Evolutionary conservation across 2,113 vertebrate genomes (phyloP), one percentile per base, ranked within the genome.

Genomic region (Phalacrocorax aristotelis): DNA sequence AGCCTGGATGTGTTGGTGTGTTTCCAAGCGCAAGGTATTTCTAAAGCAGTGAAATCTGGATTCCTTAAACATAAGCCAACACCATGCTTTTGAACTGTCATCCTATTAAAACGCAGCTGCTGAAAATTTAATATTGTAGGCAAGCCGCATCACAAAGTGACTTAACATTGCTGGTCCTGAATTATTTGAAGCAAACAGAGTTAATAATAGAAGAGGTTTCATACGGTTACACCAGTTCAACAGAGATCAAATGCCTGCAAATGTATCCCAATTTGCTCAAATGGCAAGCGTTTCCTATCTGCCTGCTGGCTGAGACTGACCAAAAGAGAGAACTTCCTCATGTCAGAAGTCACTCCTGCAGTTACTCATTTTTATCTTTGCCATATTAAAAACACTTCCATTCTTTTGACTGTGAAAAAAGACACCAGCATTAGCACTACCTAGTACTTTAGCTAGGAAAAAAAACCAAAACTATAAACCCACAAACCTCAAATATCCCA

Each of bases 181-280:
- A 95, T 92, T 84, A 95, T 96, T 93, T 95, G 96, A 94, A 92
- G 90, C 54, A 94, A 85, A 49, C 10, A 52, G 64, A 86, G 81
- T 96, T 92, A 97, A 97, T 97, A 97, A 97, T 89, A 92, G 87
- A 97, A 91, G 51, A 95, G 78, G 57, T 69, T 82, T 95, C 84
- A 78, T 69, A 58, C 51, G 66, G 93, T 80, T 96, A 82, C 84
- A 78, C 71, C 86, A 36, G 87, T 85, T 81, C 90, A 90, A 86
- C 66, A 84, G 94, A 96, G 89, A 97, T 97, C 94, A 97, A 97
- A 95, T 78, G 70, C 72, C 91, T 78, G 30, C 68, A 90, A 97
- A 94, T 3, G 65, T 44, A 85, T 84, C 87, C 70, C 96, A 93
- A 61, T 95, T 95, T 93, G 82, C 91, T 94, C 92, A 92, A 83